A percentile compares a stretch with the other conserved stretches of the same genome.
Conservation (phyloP, 2,888 invertebrate species). For the Aspidiotus rigidus region DNA sequence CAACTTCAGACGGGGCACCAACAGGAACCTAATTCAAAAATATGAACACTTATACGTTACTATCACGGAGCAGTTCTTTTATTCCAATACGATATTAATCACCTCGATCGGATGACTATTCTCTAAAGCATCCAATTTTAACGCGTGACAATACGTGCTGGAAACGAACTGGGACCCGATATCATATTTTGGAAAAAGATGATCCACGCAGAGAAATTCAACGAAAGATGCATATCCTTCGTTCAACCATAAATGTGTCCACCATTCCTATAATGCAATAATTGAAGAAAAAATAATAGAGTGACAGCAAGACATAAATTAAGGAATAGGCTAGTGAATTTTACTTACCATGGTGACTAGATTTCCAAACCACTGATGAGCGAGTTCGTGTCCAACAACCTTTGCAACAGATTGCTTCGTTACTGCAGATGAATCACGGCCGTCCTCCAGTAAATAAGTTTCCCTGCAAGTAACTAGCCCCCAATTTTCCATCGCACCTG, state of each 20-base stretch:
- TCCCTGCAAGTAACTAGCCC: constrained; percentile 88
- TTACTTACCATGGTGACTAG: constrained; percentile 71
- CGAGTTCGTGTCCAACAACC: constrained; percentile 84
- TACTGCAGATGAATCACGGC: constrained; percentile 75
- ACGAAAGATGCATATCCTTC: constrained; percentile 95
- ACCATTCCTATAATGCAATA: constrained; percentile 61
- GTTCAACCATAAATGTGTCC: constrained; percentile 93
- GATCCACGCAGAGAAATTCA: constrained; percentile 85
- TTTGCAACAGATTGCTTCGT: constrained; percentile 78
- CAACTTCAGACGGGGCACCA: constrained; percentile 86
- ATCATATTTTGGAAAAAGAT: constrained; percentile 88
- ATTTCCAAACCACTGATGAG: constrained; percentile 98
- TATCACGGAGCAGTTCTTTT: no score
- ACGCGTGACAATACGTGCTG: constrained; percentile 72
- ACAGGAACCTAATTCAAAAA: constrained; percentile 55
- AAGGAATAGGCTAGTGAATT: not conserved
- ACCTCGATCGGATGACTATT: constrained; percentile 96
- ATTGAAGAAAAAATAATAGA: no score
- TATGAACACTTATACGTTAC: no score
- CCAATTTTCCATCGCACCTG: constrained; percentile 97
- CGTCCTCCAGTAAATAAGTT: constrained; percentile 80
- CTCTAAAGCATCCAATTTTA: constrained; percentile 77
- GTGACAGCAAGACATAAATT: not conserved
- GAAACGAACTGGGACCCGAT: constrained; percentile 96
- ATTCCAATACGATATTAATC: constrained; percentile 10